Evolutionary conservation across 1,140 invertebrate species (phyloP).

Genomic region (Helicoverpa zea): DNA sequence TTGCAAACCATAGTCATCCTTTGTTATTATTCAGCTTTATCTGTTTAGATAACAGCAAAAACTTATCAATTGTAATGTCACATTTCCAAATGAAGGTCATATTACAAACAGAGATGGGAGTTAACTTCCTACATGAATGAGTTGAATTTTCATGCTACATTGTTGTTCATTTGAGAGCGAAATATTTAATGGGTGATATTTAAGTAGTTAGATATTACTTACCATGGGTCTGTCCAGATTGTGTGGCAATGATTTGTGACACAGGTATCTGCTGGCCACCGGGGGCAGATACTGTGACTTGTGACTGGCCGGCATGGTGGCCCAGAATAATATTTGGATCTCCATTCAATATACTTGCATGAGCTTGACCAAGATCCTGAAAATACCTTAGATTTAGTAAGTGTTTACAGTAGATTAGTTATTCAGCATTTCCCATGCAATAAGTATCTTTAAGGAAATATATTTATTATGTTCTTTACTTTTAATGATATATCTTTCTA

Average conservation of each 20-base stretch:
- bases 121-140: not conserved
- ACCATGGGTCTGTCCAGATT: slow-evolving; percentile 81
- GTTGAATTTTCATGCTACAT: not conserved
- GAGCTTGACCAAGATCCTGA: slow-evolving; percentile 82
- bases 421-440: no score
- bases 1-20: not conserved
- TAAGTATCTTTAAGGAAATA: no score
- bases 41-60: slow-evolving; percentile 19
- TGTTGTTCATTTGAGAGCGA: no score
- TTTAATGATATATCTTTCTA: no score
- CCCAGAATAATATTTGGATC: slow-evolving; percentile 83
- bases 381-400: slow-evolving; percentile 61
- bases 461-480: no score
- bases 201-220: slow-evolving; percentile 42
- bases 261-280: slow-evolving; percentile 81
- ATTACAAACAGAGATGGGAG: not conserved
- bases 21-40: slow-evolving; percentile 8
- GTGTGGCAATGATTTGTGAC: slow-evolving; percentile 81
- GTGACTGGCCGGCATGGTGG: slow-evolving; percentile 74
- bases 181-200: not conserved
- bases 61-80: slow-evolving; percentile 13
- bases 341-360: slow-evolving; percentile 82
- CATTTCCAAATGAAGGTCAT: slow-evolving; percentile 23
- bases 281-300: slow-evolving; percentile 74
- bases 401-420: not conserved